These are phyloP conservation scores for Miichthys miiuy DNA, from an alignment of 2,797 vertebrate species.

Conservation along the genomic window DNA sequence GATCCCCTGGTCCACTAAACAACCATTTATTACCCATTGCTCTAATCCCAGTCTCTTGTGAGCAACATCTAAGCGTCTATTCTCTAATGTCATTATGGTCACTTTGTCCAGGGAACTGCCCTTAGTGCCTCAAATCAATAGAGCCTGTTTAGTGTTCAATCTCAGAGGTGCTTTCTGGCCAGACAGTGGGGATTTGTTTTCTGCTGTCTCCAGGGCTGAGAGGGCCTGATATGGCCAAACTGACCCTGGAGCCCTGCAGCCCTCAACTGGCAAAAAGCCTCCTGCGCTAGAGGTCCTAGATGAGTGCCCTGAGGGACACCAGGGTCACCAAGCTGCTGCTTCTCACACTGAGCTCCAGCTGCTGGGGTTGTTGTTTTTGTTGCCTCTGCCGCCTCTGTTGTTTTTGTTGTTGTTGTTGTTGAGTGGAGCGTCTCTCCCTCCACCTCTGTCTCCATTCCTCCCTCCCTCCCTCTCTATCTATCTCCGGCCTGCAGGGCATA, in stretches of 20 bases:
- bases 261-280: slow-evolving; percentile 71
- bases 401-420: slow-evolving; percentile 72
- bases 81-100: slow-evolving; percentile 85
- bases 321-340: slow-evolving; percentile 57
- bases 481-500: slow-evolving; percentile 89
- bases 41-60: slow-evolving; percentile 63
- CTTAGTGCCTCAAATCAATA: slow-evolving; percentile 79
- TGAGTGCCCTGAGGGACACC: slow-evolving; percentile 57
- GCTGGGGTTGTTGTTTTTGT: slow-evolving; percentile 75
- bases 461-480: slow-evolving; percentile 46
- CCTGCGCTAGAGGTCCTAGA: slow-evolving; percentile 54
- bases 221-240: slow-evolving; percentile 53
- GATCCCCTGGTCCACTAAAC: slow-evolving; percentile 56
- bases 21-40: slow-evolving; percentile 49
- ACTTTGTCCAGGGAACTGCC: slow-evolving; percentile 76
- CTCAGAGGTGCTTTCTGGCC: slow-evolving; percentile 77
- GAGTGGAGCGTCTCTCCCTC: slow-evolving; percentile 46
- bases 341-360: slow-evolving; percentile 59
- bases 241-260: slow-evolving; percentile 78
- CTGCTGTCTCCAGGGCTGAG: slow-evolving; percentile 60
- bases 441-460: slow-evolving; percentile 57
- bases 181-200: slow-evolving; percentile 68
- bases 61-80: slow-evolving; percentile 65
- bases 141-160: slow-evolving; percentile 58
- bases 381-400: slow-evolving; percentile 62